Evolutionary conservation across 1,140 invertebrate genomes (phyloP).

Genomic region (Bursaphelenchus mucronatus): DNA sequence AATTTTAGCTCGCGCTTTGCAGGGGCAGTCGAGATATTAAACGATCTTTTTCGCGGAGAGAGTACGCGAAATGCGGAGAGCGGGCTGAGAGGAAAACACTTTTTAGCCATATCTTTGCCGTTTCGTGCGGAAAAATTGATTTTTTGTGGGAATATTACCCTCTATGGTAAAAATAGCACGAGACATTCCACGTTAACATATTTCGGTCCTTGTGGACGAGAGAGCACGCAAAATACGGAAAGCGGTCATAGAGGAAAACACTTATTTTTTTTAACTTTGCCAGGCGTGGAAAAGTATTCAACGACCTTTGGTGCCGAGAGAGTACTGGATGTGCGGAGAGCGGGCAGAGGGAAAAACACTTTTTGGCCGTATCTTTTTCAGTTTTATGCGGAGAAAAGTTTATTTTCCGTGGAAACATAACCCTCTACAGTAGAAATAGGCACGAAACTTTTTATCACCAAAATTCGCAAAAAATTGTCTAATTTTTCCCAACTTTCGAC

Average conservation of each 20-base stretch:
- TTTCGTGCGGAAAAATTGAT: not conserved
- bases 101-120: not conserved
- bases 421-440: not conserved
- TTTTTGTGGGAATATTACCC: not conserved
- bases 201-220: no score
- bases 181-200: no score
- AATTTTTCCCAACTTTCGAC: not conserved
- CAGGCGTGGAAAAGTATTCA: no score
- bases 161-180: not conserved
- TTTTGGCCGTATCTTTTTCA: not conserved
- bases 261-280: no score
- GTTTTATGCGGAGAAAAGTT: not conserved
- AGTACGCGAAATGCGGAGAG: not conserved
- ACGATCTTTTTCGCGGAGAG: not conserved
- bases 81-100: not conserved
- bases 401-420: not conserved
- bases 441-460: not conserved
- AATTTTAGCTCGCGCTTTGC: not conserved
- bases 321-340: not conserved
- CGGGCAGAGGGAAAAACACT: not conserved
- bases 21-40: not conserved
- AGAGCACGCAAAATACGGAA: no score
- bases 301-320: not conserved
- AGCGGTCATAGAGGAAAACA: no score
- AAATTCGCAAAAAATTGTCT: not conserved